Base-by-base conservation (phyloP, 2,797 vertebrate genomes). In the Vultur gryphus region DNA sequence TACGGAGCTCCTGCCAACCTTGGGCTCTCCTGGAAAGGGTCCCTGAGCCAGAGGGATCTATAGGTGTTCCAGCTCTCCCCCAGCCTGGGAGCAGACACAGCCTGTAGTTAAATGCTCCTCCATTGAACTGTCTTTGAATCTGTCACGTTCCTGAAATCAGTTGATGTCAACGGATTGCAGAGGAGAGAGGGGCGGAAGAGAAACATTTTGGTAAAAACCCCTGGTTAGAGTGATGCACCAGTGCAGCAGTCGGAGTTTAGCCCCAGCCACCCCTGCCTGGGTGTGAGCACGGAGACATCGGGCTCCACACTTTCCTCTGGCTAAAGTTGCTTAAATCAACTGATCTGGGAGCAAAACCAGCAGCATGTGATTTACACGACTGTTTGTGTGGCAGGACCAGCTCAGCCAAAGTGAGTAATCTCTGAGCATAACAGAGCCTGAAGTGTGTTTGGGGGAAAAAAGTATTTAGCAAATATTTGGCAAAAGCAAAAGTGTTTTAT, bases 221-320 rank as follows among this genome's bases (percentile, higher is more conserved):
- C 33, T 0, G 48, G 7, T 35, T 14, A 4, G 10, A 7, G 46
- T 5, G 35, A 17, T 31, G 66, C 1, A 1, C 8, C 4, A 6
- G 75, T 1, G 26, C 29, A 3, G 67, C 2, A 1, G 3, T 5
- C 1, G 29, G 28, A 12, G 52, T 31, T 59, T 9, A 71, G 41
- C 4, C 41, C 37, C 75, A 73, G 37, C 37, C 11, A 13, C 28
- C 4, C 13, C 54, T 41, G 59, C 64, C 41, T 1, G 0, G 31
- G 35, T 23, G 29, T 7, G 51, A 76, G 55, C 16, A 1, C 1
- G 1, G 54, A 15, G 43, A 8, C 26, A 35, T 13, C 2, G 16
- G 16, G 58, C 15, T 62, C 4, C 33, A 2, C 33, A 1, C 17
- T 48, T 48, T 28, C 65, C 48, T 52, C 66, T 39, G 55, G 19